Evolutionary conservation across 1,140 invertebrate species (phyloP).

Genomic region (Ruditapes philippinarum): DNA sequence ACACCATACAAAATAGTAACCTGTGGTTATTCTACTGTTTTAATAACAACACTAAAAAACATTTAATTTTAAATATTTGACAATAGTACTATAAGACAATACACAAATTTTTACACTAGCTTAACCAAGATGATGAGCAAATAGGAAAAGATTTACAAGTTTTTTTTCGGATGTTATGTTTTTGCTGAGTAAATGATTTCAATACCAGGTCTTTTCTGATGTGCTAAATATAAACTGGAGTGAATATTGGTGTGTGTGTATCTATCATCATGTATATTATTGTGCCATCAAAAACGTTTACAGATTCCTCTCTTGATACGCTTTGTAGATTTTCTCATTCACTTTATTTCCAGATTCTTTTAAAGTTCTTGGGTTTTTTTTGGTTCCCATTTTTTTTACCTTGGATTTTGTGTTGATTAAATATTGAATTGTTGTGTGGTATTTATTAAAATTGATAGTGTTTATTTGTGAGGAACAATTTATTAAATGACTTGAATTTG

Average conservation of each 20-base stretch:
- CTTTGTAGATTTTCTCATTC: neutral
- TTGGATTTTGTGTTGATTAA: neutral
- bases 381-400: too few species aligned
- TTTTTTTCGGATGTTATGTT: neutral
- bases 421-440: neutral
- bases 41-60: too few species aligned
- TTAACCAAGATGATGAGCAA: too few species aligned
- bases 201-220: slow-evolving; percentile 10
- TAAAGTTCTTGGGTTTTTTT: too few species aligned
- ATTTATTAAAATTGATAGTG: too few species aligned
- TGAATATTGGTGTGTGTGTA: neutral
- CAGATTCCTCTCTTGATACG: neutral
- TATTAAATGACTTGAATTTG: neutral
- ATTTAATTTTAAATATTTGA: too few species aligned
- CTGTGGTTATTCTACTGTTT: too few species aligned
- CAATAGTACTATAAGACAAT: too few species aligned
- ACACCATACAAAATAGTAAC: too few species aligned
- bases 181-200: neutral
- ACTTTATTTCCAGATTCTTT: neutral
- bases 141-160: too few species aligned
- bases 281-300: neutral
- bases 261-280: slow-evolving; percentile 33
- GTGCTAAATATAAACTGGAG: slow-evolving; percentile 9
- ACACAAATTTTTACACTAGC: too few species aligned
- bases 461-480: neutral